These are phyloP conservation scores for Dioctria rufipes DNA, from an alignment of 2,888 invertebrate genomes.

Conservation along the genomic window DNA sequence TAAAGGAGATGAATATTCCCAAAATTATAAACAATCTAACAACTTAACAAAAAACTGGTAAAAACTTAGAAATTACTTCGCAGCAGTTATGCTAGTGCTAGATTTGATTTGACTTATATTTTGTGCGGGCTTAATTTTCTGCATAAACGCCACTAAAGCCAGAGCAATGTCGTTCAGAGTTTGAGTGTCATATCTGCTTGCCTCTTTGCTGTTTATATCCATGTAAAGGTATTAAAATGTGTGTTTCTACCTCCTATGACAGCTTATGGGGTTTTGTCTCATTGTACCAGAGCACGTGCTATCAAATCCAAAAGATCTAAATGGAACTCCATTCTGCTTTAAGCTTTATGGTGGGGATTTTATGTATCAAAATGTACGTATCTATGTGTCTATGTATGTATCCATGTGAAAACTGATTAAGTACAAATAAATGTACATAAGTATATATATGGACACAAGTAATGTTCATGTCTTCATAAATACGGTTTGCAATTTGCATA, in stretches of 20 bases:
- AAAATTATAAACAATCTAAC: too few species aligned
- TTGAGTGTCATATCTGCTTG: constrained; percentile 39
- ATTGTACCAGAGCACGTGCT: constrained; percentile 44
- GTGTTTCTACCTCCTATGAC: constrained; percentile 41
- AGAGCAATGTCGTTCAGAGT: constrained; percentile 22
- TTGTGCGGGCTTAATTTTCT: constrained; percentile 41
- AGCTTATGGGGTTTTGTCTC: constrained; percentile 50
- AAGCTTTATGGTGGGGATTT: constrained; percentile 35
- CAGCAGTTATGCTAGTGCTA: not conserved
- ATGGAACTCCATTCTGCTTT: constrained; percentile 51
- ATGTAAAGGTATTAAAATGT: constrained; percentile 46
- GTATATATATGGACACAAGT: not conserved
- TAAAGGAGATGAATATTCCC: too few species aligned
- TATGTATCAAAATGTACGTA: not conserved
- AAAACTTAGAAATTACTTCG: constrained; percentile 22
- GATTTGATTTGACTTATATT: constrained; percentile 46
- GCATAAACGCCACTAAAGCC: constrained; percentile 23
- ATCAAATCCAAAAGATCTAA: constrained; percentile 51
- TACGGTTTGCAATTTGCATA: constrained; percentile 51
- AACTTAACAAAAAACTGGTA: constrained; percentile 1
- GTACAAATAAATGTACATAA: too few species aligned
- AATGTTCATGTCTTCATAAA: constrained; percentile 20
- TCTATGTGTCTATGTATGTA: not conserved
- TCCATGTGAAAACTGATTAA: too few species aligned
- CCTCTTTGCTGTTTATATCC: constrained; percentile 29